Evolutionary conservation across 2,113 vertebrate species (phyloP).

Genomic region (Pycnonotus jocosus): DNA sequence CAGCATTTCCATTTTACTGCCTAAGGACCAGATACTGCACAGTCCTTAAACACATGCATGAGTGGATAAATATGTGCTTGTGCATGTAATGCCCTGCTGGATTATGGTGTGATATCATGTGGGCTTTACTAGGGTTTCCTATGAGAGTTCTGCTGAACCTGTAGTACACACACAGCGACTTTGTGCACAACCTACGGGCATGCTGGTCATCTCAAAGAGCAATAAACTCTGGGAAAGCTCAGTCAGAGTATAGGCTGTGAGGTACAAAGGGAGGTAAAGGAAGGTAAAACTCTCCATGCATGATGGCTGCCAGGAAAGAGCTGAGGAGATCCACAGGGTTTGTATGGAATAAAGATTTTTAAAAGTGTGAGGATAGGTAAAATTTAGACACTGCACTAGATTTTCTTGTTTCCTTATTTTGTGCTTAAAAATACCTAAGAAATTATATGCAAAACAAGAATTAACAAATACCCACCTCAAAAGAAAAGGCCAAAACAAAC

Average conservation of each 20-base stretch:
- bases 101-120: neutral
- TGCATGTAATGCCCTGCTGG: neutral
- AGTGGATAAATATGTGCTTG: neutral
- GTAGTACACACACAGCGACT: rapidly evolving
- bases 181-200: rapidly evolving
- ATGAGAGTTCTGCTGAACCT: neutral
- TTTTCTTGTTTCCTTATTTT: conserved; percentile 25
- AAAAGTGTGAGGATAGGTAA: neutral
- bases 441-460: neutral
- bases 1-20: neutral
- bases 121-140: neutral
- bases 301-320: neutral
- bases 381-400: neutral
- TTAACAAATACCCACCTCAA: neutral
- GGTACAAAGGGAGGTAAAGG: neutral
- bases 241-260: neutral
- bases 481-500: neutral
- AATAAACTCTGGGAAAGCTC: neutral
- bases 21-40: neutral
- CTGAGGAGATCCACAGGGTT: neutral
- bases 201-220: neutral
- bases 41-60: neutral
- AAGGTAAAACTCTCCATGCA: neutral
- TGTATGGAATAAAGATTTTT: neutral
- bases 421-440: conserved; percentile 9